Base-by-base conservation (phyloP, 1,140 invertebrate species). In the Magallana ariakensis region DNA sequence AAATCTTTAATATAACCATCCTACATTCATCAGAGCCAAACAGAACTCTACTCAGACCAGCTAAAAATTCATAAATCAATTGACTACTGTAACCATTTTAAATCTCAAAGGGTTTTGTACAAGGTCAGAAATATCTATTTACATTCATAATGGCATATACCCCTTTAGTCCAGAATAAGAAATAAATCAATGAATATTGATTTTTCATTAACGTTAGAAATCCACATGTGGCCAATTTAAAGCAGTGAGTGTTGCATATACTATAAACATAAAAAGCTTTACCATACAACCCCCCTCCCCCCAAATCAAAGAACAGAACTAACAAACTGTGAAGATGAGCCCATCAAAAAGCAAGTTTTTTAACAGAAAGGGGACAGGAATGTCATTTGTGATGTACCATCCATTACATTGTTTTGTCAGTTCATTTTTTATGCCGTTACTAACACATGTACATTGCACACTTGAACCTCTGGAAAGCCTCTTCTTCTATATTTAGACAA, bases 371-470 rank as follows among this genome's bases (percentile, higher is more conserved):
- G 22, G 22, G 66, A 33, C 66, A 75, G 66, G 33, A 75, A 75
- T 75, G 66, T 26, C 66, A 13, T 26, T 19, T 22, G 22, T 75
- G 66, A 75, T 75, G 22, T 75, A 75, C 66, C 66, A 75, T 7
- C 66, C 66, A 75, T 10, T 75, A 33, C 66, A 75, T 75, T 75
- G 19, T 75, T 75, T 19, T 75, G 66, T 75, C 66, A 75, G 66
- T 46, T 75, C 66, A 75, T 75, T 75, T 75, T 75, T 75, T 75
- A 75, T 26, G 33, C 33, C 3, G 33, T 46, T 46, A 46, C 33
- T 46, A 46, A 46, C 33, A 33, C 33, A 4, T 46, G 33, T 46
- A 22, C 22, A 75, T 26, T 33, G 66, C 33, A 46, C 5, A 46
- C 33, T n/a, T 46, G 33, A 46, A 46, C 33, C 33, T 46, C 33